Conservation (phyloP, 2,888 invertebrate species). For the Hirudinaria manillensis region DNA sequence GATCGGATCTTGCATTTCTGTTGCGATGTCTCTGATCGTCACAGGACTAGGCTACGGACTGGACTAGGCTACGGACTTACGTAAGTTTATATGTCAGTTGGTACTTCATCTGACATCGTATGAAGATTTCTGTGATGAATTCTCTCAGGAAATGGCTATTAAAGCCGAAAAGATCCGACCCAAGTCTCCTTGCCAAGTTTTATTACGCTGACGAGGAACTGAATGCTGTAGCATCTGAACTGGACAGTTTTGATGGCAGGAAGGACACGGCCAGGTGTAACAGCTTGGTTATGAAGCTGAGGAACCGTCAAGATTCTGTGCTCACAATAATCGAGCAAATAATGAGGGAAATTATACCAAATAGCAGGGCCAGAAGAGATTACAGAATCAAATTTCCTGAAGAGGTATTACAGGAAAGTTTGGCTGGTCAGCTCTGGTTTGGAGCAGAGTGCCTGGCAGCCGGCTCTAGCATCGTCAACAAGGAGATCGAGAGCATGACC, state of each 20-base stretch:
- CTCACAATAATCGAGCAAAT: conserved; percentile 85
- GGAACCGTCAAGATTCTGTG: conserved; percentile 61
- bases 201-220: conserved; percentile 96
- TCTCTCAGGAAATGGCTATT: conserved; percentile 40
- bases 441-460: conserved; percentile 98
- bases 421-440: conserved; percentile 98
- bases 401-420: conserved; percentile 92
- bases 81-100: too few relatives aligned
- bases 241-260: conserved; percentile 98
- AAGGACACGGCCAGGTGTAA: conserved; percentile 96
- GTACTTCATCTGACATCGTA: too few relatives aligned
- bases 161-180: conserved; percentile 60
- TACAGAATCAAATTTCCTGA: conserved; percentile 98
- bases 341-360: conserved; percentile 72
- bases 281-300: conserved; percentile 82
- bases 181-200: conserved; percentile 86
- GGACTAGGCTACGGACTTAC: too few relatives aligned
- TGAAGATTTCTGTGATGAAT: conserved; percentile 34
- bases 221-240: conserved; percentile 85
- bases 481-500: conserved; percentile 86
- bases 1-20: too few relatives aligned
- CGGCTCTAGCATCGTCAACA: conserved; percentile 94
- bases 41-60: too few relatives aligned
- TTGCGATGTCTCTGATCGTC: too few relatives aligned
- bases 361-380: conserved; percentile 81